Evolutionary conservation across 1,140 invertebrate species (phyloP), one percentile per base, ranked within the genome.

Genomic region (Elymnias hypermnestra): DNA sequence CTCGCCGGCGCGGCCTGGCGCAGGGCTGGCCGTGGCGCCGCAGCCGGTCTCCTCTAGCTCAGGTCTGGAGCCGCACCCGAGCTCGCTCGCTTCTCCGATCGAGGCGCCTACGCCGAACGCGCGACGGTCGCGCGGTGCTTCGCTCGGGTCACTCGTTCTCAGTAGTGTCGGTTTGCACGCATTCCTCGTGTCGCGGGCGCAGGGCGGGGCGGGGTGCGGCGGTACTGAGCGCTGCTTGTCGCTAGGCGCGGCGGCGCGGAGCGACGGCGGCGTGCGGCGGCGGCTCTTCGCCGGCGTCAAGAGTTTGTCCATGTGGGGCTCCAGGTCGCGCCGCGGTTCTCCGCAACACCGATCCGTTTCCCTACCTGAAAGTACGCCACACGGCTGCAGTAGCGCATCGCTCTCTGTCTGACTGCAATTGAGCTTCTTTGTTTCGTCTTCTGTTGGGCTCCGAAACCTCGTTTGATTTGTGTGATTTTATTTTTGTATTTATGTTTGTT

Each of bases 331-430:
- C 55, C 88, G 88, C 71, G 88, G 88, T 68, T 90, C 92, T 70
- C 91, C 91, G 59, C 90, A 91, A 78, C 89, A 92, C 86, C 91
- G 91, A 67, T 92, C 92, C 86, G 92, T 92, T 86, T 92, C 91
- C 67, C 89, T 93, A 72, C 92, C 92, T 75, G 92, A 93, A 92
- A 93, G 92, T 93, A 93, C 89, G 89, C 87, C 76, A 72, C 69
- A 66, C 57, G 68, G 70, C 69, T 70, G 64, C 60, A 59, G 70
- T 78, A 76, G 76, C 69, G 66, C 76, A 74, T 65, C 58, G 74
- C 70, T 72, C 64, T 78, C 60, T 81, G 73, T 72, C 60, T 76
- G 71, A 76, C 76, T 47, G 70, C 72, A 70, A 66, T 37, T 58
- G 52, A 73, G 72, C 81, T 85, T 83, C 83, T 77, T 71, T 82